phyloP scores from a whole-genome alignment of 2,113 vertebrate genomes.

The Todiramphus chloris region DNA sequence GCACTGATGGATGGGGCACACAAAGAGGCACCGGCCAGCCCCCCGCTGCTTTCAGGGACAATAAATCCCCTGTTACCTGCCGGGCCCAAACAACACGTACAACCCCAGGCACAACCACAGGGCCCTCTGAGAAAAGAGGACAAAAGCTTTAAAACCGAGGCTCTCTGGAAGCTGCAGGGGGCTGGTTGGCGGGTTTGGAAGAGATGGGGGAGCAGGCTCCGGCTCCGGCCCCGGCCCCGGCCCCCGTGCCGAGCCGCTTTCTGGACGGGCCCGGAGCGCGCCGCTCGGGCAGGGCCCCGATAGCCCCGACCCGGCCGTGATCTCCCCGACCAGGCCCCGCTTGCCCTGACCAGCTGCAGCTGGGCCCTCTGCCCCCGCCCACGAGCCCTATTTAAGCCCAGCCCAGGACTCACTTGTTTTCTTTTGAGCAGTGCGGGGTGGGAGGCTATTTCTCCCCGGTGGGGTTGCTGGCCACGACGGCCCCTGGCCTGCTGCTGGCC shows the following conservation, averaged over 20 bases:
- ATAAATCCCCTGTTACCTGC: neutral
- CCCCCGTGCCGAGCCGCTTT: neutral
- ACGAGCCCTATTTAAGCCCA: neutral
- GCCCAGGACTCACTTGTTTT: accelerated
- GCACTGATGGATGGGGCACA: neutral
- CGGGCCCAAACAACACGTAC: neutral
- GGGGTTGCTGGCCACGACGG: too few relatives aligned
- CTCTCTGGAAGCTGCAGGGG: neutral
- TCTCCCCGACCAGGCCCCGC: neutral
- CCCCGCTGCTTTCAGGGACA: neutral
- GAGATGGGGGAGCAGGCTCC: neutral
- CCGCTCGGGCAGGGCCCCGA: too few relatives aligned
- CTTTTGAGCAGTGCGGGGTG: accelerated
- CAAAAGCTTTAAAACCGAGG: neutral
- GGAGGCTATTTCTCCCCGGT: too few relatives aligned
- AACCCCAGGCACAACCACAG: neutral
- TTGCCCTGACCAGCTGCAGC: neutral
- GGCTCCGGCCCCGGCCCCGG: accelerated
- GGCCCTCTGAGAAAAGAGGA: neutral
- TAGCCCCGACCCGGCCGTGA: too few relatives aligned
- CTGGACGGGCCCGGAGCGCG: accelerated
- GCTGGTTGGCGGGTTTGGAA: neutral
- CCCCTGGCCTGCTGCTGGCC: neutral
- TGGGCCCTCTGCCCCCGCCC: neutral
- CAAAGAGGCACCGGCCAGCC: neutral